Conservation (phyloP, 2,888 invertebrate species). For the Camponotus fellah region DNA sequence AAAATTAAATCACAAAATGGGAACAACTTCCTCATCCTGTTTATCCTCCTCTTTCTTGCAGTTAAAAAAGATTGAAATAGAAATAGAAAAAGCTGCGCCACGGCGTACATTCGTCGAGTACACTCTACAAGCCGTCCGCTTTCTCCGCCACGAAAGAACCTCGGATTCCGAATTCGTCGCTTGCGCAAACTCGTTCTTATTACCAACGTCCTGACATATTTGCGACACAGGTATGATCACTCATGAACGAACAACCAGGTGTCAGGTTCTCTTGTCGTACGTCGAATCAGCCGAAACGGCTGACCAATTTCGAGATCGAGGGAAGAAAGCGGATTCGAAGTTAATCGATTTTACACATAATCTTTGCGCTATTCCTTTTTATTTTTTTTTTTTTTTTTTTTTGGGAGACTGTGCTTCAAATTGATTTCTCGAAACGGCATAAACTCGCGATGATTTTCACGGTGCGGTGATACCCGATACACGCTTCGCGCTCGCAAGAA, state of each 20-base stretch:
- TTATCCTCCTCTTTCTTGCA: neutral
- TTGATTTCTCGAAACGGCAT: neutral
- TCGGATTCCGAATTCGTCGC: constrained; percentile 43
- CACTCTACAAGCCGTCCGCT: constrained; percentile 61
- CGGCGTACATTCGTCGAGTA: constrained; percentile 18
- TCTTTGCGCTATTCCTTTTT: neutral
- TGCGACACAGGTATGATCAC: neutral
- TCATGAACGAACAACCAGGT: neutral
- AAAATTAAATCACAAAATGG: constrained; percentile 10
- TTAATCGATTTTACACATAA: neutral
- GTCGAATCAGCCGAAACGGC: neutral
- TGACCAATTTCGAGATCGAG: neutral
- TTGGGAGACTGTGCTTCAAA: neutral
- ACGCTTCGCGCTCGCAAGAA: constrained; percentile 43
- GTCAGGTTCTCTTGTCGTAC: neutral
- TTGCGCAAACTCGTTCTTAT: constrained; percentile 34
- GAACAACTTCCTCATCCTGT: constrained; percentile 15
- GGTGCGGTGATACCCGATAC: constrained; percentile 3
- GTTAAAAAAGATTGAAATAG: constrained; percentile 3
- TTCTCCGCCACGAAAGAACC: constrained; percentile 69
- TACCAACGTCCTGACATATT: neutral
- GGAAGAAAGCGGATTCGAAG: neutral
- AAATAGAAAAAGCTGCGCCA: constrained; percentile 23
- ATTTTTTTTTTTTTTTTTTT: neutral
- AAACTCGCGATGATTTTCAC: constrained; percentile 30